Base-by-base conservation (phyloP, 2,113 vertebrate species). In the Hylia prasina region DNA sequence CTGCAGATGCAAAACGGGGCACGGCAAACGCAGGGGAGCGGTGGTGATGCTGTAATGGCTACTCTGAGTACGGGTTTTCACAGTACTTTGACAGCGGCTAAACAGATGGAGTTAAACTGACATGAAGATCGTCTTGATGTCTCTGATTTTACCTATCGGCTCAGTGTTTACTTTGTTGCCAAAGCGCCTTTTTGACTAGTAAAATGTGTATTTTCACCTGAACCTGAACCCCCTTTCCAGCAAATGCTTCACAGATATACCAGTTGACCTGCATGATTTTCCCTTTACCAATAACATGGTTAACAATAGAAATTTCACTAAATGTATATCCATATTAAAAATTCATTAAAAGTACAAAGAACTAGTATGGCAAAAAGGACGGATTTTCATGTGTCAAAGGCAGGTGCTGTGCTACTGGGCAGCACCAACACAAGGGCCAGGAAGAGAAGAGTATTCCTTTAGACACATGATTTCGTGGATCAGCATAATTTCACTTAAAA, bases 21-120 rank as follows among this genome's bases (percentile, higher is more conserved):
- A 9, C 53, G 40, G 39, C 57, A 42, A 65, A 19, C 45, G 2
- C 33, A 3, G 37, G 42, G 7, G 47, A 51, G 35, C 1, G 23
- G 31, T 0, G 3, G 47, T 4, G 44, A 11, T 71, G 47, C 33
- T 35, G 35, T 5, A 27, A 16, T 18, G 33, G 5, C 33, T 22
- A 1, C 3, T 6, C 23, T 9, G 25, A 17, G 28, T 19, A 19
- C 0, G 1, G 3, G 13, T 72, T 77, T 71, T 57, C 42, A 25
- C 28, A 20, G 23, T 25, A 7, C 6, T 80, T 85, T 48, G 33
- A 33, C 51, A 40, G 2, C 4, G 10, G 27, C 57, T 76, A 44
- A 61, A 50, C 5, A 42, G 45, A 48, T 19, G 37, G 37, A 66
- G 13, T 50, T 53, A 82, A 87, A 51, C 20, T 51, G 48, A 21